Evolutionary conservation across 1,140 invertebrate species (phyloP).

Genomic region (Microvelia longipes): DNA sequence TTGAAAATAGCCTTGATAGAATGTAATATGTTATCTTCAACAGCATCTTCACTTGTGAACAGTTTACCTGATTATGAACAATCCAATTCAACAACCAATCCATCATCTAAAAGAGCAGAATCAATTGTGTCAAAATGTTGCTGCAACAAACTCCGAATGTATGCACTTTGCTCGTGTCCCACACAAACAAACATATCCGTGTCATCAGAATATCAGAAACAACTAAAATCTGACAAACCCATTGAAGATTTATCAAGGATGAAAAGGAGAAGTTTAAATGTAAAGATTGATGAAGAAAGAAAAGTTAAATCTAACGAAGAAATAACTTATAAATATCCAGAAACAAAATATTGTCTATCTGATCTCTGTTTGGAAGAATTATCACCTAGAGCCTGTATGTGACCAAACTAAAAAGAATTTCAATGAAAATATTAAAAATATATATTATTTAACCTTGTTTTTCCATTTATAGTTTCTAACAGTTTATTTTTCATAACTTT

Average conservation of each 20-base stretch:
- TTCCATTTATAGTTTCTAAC: too few relatives aligned
- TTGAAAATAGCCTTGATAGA: not conserved
- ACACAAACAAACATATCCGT: not conserved
- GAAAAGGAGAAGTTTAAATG: not conserved
- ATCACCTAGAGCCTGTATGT: not conserved
- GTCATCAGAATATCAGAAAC: not conserved
- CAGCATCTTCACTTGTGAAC: not conserved
- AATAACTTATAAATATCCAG: not conserved
- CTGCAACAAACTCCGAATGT: not conserved
- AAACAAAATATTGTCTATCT: not conserved
- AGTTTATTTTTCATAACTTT: too few relatives aligned
- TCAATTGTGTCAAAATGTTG: not conserved
- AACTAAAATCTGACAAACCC: not conserved
- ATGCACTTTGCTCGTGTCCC: not conserved
- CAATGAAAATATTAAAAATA: too few relatives aligned
- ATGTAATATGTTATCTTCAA: not conserved
- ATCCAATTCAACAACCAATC: not conserved
- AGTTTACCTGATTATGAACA: not conserved
- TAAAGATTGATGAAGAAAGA: not conserved
- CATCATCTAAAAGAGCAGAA: not conserved
- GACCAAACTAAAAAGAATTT: too few relatives aligned
- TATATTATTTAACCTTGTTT: too few relatives aligned
- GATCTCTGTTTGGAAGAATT: not conserved
- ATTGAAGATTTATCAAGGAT: not conserved
- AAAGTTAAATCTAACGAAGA: not conserved